Base-by-base conservation (phyloP, 92 coral and sea anemone species). In the Zoanthus sociatus region DNA sequence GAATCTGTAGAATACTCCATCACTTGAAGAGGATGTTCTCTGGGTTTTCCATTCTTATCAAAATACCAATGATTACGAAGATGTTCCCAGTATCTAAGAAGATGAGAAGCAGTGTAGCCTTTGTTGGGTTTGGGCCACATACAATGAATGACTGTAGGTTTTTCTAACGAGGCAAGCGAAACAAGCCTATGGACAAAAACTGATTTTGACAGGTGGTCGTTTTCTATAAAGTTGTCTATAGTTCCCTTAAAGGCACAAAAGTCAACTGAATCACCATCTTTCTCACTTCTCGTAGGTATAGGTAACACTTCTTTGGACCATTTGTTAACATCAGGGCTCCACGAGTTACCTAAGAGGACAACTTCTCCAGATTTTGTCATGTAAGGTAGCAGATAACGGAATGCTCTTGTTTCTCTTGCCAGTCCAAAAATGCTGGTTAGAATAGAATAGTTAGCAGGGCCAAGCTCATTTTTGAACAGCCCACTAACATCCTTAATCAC, bases 101-200 rank as follows among this genome's bases (percentile, higher is more conserved):
- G 30, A 51, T 75, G 89, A 15, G 26, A 11, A 21, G 89, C 89
- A 3, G 55, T 90, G 72, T 90, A 73, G 3, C 92, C 83, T 71
- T 74, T 78, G 33, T 81, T 85, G 9, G 79, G 83, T 26, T 84
- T 83, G 26, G 90, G 92, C 92, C 92, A 86, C 85, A 86, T 86
- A 63, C 88, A 78, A 14, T 89, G 77, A 6, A 78, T 89, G 10
- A 84, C 68, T 9, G 89, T 78, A 9, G 90, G 88, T 69, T 82
- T 78, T 13, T 86, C 64, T 0, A 90, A 11, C 2, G 93, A 81
- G 14, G 93, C 7, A 17, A 90, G 71, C 16, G 87, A 79, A 1
- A 89, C 71, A 13, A 86, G 75, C 44, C 83, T 90, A 56, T 90
- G 90, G 1, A 90, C 84, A 50, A 88, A 86, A 5, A 82, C 93